These are phyloP conservation scores for Nemoura dubitans DNA, from an alignment of 2,888 invertebrate genomes.

Conservation along the genomic window DNA sequence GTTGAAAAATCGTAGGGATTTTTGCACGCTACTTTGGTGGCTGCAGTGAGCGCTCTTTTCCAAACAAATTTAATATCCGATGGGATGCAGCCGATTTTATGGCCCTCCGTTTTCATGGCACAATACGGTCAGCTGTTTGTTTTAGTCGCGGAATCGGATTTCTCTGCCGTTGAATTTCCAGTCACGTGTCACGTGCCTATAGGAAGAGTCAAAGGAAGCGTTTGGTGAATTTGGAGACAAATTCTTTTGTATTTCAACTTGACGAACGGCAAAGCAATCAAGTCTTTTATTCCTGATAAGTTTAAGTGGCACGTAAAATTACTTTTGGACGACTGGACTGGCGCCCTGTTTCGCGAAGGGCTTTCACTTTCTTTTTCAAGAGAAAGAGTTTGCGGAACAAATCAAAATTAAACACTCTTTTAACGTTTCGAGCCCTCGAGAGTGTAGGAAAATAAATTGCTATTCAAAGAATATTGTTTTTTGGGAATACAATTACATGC, in stretches of 20 bases:
- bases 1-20: neutral
- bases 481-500: neutral
- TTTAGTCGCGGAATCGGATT: neutral
- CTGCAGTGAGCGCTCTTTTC: neutral
- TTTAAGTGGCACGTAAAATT: conserved; percentile 12
- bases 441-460: neutral
- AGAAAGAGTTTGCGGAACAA: neutral
- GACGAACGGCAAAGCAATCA: conserved; percentile 7
- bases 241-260: conserved; percentile 12
- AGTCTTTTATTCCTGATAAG: conserved; percentile 4
- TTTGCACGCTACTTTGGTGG: neutral
- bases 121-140: neutral
- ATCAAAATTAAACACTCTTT: conserved; percentile 7
- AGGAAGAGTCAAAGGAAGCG: neutral
- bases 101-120: neutral
- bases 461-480: neutral
- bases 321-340: neutral
- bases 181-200: neutral
- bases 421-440: neutral
- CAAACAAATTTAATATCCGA: conserved; percentile 12
- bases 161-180: neutral
- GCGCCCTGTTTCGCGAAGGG: neutral
- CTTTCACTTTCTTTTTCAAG: neutral
- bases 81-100: neutral
- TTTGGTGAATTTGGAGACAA: neutral